These are phyloP conservation scores for Drosophila tristis DNA, from an alignment of 1,140 invertebrate genomes.

Conservation along the genomic window DNA sequence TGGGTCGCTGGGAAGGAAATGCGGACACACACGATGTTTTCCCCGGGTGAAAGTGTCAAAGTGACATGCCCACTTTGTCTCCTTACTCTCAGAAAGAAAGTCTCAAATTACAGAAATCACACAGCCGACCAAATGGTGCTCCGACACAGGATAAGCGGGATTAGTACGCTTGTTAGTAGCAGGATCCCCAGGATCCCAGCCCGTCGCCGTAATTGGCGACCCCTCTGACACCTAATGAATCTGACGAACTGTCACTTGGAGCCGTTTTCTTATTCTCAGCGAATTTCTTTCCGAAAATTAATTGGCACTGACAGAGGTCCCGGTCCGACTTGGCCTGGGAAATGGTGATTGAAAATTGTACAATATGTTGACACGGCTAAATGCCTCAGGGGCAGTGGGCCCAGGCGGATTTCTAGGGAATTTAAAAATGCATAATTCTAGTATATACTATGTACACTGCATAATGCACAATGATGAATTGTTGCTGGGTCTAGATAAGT, in stretches of 20 bases:
- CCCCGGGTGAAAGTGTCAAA: conserved; percentile 72
- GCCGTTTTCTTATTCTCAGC: conserved; percentile 6
- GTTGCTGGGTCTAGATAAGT: too few relatives aligned
- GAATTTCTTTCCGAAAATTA: conserved; percentile 45
- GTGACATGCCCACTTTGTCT: conserved; percentile 70
- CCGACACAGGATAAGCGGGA: conserved; percentile 59
- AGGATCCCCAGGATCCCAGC: conserved; percentile 16
- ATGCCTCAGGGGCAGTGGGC: not conserved
- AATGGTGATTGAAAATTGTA: conserved; percentile 4
- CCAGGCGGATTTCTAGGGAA: too few relatives aligned
- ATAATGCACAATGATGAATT: too few relatives aligned
- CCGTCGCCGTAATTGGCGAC: conserved; percentile 49
- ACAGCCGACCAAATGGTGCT: conserved; percentile 22
- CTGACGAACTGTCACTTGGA: conserved; percentile 65
- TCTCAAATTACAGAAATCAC: conserved; percentile 78
- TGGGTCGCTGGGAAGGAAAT: conserved; percentile 34
- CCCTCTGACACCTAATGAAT: conserved; percentile 48
- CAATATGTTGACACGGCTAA: conserved; percentile 48
- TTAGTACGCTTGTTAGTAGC: conserved; percentile 66
- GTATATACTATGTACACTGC: too few relatives aligned
- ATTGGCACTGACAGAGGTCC: conserved; percentile 78
- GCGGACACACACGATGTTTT: conserved; percentile 70
- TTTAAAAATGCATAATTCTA: too few relatives aligned
- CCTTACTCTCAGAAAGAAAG: conserved; percentile 46
- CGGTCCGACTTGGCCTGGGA: conserved; percentile 31